A percentile compares a stretch with the other conserved stretches of the same genome.
phyloP scores from a whole-genome alignment of 2,113 vertebrate species.

The Opisthocomus hoazin region DNA sequence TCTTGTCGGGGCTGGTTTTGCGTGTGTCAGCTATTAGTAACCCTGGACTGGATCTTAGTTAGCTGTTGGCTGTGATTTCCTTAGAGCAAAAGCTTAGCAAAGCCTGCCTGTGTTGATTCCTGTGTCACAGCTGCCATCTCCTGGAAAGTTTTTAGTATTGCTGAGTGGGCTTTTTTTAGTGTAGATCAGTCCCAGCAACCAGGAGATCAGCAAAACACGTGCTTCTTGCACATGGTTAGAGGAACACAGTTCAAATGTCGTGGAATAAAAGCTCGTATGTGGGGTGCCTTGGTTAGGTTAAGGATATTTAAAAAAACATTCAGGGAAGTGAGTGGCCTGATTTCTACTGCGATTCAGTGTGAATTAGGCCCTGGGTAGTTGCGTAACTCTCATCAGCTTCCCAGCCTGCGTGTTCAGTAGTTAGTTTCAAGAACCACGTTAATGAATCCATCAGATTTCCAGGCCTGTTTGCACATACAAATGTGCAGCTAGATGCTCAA shows the following conservation, averaged over 20 bases:
- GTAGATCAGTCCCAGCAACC: not conserved
- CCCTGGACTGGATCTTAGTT: not conserved
- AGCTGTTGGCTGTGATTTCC: not conserved
- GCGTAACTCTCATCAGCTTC: not conserved
- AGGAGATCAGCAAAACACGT: not conserved
- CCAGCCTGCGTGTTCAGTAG: not conserved
- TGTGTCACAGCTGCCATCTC: slow-evolving; percentile 68
- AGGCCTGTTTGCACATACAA: slow-evolving; percentile 38
- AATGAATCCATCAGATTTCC: slow-evolving; percentile 8
- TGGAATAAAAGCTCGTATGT: not conserved
- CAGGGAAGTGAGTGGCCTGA: too few relatives aligned
- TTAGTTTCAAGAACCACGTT: not conserved
- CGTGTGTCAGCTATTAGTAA: slow-evolving; percentile 12
- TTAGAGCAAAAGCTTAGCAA: not conserved
- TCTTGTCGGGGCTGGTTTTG: slow-evolving; percentile 42
- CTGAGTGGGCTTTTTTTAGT: not conserved
- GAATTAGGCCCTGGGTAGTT: not conserved
- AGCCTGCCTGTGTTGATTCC: not conserved
- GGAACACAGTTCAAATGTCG: not conserved
- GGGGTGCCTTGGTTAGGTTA: not conserved
- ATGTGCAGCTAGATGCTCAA: slow-evolving; percentile 29
- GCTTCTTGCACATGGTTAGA: not conserved
- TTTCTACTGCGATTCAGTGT: not conserved
- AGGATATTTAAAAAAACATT: not conserved
- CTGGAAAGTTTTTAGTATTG: not conserved